Evolutionary conservation across 2,113 vertebrate genomes (phyloP).

Genomic region (Sitta europaea): DNA sequence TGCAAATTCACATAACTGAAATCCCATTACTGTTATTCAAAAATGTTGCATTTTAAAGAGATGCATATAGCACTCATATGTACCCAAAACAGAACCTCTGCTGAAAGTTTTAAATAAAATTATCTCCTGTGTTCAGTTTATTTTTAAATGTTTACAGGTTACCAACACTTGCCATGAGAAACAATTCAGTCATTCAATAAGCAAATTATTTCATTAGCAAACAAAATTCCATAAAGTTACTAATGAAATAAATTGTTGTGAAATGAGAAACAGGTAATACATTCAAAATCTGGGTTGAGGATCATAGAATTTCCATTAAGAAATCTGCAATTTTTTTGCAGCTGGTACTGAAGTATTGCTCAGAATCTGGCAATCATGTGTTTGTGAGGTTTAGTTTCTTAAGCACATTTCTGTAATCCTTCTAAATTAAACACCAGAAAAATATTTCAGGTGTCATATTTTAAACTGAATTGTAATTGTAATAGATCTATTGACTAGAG

Average conservation of each 20-base stretch:
- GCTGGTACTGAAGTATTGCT: neutral
- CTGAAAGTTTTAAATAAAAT: neutral
- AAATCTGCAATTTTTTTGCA: neutral
- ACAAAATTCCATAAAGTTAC: neutral
- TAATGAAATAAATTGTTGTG: neutral
- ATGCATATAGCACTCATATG: neutral
- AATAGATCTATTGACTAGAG: neutral
- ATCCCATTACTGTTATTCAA: neutral
- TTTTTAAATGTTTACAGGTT: neutral
- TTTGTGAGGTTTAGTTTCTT: neutral
- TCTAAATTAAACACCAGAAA: neutral
- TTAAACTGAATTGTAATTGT: neutral
- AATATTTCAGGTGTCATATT: neutral
- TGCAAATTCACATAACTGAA: neutral
- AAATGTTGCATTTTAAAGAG: neutral
- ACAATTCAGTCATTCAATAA: neutral
- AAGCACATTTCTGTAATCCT: neutral
- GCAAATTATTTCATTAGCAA: neutral
- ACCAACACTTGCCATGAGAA: neutral
- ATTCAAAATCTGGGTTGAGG: neutral
- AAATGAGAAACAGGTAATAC: neutral
- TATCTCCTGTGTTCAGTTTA: neutral
- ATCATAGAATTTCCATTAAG: neutral
- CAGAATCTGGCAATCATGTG: neutral
- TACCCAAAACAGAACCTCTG: neutral